phyloP scores from a whole-genome alignment of 2,797 vertebrate genomes.

The Tokudaia tokunoshimensis region DNA sequence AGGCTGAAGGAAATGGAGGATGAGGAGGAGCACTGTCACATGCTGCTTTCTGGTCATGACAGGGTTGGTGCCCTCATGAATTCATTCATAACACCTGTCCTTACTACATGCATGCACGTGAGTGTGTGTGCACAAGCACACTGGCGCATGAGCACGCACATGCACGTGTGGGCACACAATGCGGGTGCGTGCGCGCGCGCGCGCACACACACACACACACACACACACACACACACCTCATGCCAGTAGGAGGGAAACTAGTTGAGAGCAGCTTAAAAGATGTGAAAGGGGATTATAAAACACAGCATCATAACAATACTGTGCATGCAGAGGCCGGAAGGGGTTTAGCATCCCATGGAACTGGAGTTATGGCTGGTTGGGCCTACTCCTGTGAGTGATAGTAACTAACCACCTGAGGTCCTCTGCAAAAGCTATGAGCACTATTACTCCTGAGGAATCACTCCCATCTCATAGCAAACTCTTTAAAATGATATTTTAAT shows the following conservation, averaged over 20 bases:
- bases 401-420: neutral
- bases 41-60: neutral
- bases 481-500: neutral
- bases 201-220: neutral
- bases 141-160: neutral
- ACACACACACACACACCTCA: neutral
- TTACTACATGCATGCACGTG: neutral
- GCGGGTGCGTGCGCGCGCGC: neutral
- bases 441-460: neutral
- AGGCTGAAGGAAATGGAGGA: neutral
- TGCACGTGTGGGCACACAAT: neutral
- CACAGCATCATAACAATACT: neutral
- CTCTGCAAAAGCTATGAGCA: neutral
- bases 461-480: neutral
- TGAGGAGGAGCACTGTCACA: accelerated
- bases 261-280: neutral
- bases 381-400: too few relatives aligned
- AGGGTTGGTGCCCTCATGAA: neutral
- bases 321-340: neutral
- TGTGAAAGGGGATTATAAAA: neutral
- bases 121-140: too few relatives aligned
- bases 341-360: neutral
- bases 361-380: neutral
- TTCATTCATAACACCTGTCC: neutral
- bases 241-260: neutral